Percentiles rank a stretch among this genome's conserved stretches.
Conservation (phyloP, 30 jellyfish, hydroid and myxozoan genomes). For the Aurelia sp. region DNA sequence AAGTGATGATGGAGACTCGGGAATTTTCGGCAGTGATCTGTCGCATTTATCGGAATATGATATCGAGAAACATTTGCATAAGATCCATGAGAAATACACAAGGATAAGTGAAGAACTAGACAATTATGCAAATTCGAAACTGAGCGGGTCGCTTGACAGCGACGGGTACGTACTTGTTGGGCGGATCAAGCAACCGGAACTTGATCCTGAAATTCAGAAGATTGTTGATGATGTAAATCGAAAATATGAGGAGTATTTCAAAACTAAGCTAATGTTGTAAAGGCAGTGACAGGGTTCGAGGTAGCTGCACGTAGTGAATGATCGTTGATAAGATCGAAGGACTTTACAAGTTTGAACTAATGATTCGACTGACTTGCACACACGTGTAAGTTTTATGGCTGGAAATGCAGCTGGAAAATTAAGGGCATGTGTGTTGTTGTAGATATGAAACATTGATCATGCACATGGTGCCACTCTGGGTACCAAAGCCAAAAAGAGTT, state of each 20-base stretch:
- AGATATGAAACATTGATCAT: too few species aligned
- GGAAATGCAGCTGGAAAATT: too few species aligned
- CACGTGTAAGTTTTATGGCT: too few species aligned
- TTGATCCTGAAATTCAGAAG: constrained; percentile 59
- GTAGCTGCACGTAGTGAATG: too few species aligned
- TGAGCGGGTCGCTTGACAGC: not conserved
- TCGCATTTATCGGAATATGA: constrained; percentile 18
- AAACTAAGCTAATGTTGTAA: not conserved
- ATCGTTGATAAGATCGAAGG: too few species aligned
- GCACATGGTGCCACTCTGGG: too few species aligned
- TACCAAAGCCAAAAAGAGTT: too few species aligned
- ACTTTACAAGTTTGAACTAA: too few species aligned
- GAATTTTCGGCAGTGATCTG: constrained; percentile 28
- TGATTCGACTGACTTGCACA: too few species aligned
- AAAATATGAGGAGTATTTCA: constrained; percentile 52
- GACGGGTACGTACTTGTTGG: not conserved
- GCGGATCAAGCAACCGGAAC: not conserved
- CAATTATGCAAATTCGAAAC: constrained; percentile 9
- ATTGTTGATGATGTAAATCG: constrained; percentile 57
- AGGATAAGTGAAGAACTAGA: constrained; percentile 57
- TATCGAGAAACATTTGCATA: constrained; percentile 36
- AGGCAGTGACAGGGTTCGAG: too few species aligned
- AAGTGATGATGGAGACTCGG: constrained; percentile 53
- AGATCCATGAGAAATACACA: constrained; percentile 46
- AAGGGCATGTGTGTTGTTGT: too few species aligned